Base-by-base conservation (phyloP, 2,113 vertebrate species). In the Acinonyx jubatus region DNA sequence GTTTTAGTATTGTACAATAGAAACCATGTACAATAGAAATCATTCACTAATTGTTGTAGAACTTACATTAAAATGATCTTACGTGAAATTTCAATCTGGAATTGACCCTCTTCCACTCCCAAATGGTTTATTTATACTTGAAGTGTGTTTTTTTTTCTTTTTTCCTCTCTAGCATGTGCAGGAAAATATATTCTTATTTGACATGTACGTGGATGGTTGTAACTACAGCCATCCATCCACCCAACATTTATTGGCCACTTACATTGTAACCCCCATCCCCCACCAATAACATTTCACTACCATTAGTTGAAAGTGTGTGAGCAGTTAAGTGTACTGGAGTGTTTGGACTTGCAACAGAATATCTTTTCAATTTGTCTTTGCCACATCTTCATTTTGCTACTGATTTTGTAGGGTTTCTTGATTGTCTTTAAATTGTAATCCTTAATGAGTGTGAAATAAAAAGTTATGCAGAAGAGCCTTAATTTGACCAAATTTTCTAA, bases 371-470 rank as follows among this genome's bases (percentile, higher is more conserved):
- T 78, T 82, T 94, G 0, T 73, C 31, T 90, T 93, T 89, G 19
- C 48, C 52, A 0, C 29, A 78, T 52, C 68, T 96, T 92, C 61
- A 29, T 86, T 95, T 97, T 93, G 55, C 55, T 95, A 18, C 65
- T 91, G 31, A 61, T 93, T 97, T 96, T 89, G 25, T 27, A 89
- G 16, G 5, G 2, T 91, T 82, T 85, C 55, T 85, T n/a, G 7
- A 80, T 94, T 95, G 81, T 81, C 80, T 94, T 97, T 91, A 81
- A 92, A 79, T 80, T 78, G 1, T 52, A 80, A 84, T 68, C 52
- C 9, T 50, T 95, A 89, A 55, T 89, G 78, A 96, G 57, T 52
- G 31, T 74, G 66, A 79, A 63, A 85, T 91, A n/a, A 89, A 57
- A 79, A 85, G 71, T 57, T 45, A 90, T 48, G 4, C 48, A 2